Conservation (phyloP, 2,113 vertebrate species). For the Megalops atlanticus region DNA sequence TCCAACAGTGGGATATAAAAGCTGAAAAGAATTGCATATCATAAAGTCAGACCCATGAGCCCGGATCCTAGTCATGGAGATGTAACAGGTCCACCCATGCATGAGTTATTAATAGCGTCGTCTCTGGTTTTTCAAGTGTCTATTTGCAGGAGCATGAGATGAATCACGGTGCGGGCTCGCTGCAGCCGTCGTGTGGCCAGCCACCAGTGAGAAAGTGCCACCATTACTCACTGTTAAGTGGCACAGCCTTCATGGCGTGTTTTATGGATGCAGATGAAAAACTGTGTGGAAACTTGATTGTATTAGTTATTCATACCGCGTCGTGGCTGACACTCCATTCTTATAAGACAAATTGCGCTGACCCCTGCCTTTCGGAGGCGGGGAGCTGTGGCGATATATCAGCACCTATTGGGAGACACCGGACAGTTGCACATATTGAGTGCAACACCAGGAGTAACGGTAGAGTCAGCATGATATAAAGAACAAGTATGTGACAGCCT, state of each 20-base stretch:
- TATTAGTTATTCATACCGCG: slow-evolving; percentile 7
- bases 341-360: slow-evolving; percentile 18
- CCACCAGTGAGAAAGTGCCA: not conserved
- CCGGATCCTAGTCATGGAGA: slow-evolving; percentile 17
- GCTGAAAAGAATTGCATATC: not conserved
- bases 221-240: slow-evolving; percentile 19
- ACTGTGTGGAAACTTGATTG: slow-evolving; percentile 1
- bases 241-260: not conserved
- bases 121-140: slow-evolving; percentile 6
- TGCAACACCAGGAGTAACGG: not conserved
- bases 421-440: not conserved
- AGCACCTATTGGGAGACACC: slow-evolving; percentile 34
- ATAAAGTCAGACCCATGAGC: not conserved
- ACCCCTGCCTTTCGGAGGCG: not conserved
- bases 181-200: not conserved
- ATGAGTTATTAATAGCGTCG: slow-evolving; percentile 4
- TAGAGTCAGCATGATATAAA: not conserved
- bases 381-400: slow-evolving; percentile 11
- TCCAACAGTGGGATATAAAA: not conserved
- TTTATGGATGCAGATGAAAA: slow-evolving; percentile 22
- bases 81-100: not conserved
- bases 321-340: not conserved
- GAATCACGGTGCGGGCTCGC: not conserved
- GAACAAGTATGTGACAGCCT: not conserved
- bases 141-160: slow-evolving; percentile 8